Evolutionary conservation across 2,888 invertebrate genomes (phyloP).

Genomic region (Nebria brevicollis): DNA sequence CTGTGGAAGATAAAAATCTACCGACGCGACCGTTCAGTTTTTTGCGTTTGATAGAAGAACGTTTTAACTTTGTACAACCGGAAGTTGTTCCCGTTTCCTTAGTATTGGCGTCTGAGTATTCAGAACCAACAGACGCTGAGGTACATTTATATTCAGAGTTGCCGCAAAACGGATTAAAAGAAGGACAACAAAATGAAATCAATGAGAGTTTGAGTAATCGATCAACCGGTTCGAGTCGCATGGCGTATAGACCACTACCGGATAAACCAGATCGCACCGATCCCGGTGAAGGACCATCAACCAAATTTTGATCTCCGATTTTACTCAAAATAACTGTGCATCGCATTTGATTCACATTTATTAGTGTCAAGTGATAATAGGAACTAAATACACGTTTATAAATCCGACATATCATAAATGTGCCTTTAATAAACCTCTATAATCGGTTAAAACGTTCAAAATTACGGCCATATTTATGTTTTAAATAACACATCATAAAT

Average conservation of each 20-base stretch:
- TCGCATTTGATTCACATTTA: too few species aligned
- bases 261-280: slow-evolving; percentile 67
- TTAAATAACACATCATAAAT: too few species aligned
- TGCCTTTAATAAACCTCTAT: too few species aligned
- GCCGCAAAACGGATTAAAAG: slow-evolving; percentile 58
- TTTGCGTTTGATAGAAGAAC: slow-evolving; percentile 70
- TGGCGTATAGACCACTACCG: slow-evolving; percentile 76
- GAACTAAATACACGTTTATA: background rate
- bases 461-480: too few species aligned
- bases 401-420: background rate
- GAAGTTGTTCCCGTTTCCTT: slow-evolving; percentile 53
- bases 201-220: slow-evolving; percentile 42
- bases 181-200: slow-evolving; percentile 41
- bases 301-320: slow-evolving; percentile 27
- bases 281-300: slow-evolving; percentile 45
- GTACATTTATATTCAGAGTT: slow-evolving; percentile 68
- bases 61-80: slow-evolving; percentile 60
- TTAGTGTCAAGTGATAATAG: background rate
- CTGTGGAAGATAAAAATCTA: slow-evolving; percentile 63
- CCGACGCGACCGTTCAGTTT: slow-evolving; percentile 68
- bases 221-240: slow-evolving; percentile 64
- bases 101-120: slow-evolving; percentile 66
- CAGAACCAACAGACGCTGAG: slow-evolving; percentile 67
- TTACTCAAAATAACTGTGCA: background rate
- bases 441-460: too few species aligned